phyloP scores from a whole-genome alignment of 2,888 invertebrate species.

The Vesta saturnalis region DNA sequence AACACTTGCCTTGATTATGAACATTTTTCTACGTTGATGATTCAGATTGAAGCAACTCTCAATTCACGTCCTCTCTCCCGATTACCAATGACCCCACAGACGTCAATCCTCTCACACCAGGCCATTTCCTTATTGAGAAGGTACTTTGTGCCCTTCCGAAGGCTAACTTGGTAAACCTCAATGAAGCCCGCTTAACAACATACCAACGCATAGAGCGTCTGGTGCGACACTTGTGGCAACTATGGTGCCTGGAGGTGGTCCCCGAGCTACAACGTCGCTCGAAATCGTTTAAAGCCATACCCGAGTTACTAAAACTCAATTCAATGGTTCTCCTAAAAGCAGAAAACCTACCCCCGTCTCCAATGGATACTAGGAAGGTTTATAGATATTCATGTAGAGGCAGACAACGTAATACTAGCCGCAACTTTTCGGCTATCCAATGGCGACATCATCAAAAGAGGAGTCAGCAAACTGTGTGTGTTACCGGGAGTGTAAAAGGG shows the following conservation, averaged over 20 bases:
- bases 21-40: background rate
- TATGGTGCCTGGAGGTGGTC: conserved; percentile 33
- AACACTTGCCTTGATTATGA: background rate
- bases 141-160: conserved; percentile 40
- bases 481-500: background rate
- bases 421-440: background rate
- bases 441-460: background rate
- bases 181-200: conserved; percentile 13
- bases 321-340: conserved; percentile 31
- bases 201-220: conserved; percentile 28
- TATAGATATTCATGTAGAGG: conserved; percentile 11
- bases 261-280: conserved; percentile 25
- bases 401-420: conserved; percentile 16
- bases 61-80: too few relatives aligned
- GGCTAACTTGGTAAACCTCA: conserved; percentile 2
- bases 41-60: too few relatives aligned
- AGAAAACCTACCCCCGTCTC: conserved; percentile 26
- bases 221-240: conserved; percentile 29
- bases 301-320: conserved; percentile 18
- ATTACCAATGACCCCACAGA: too few relatives aligned
- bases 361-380: conserved; percentile 31
- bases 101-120: too few relatives aligned
- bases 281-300: too few relatives aligned
- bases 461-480: too few relatives aligned
- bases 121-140: too few relatives aligned